phyloP scores from a whole-genome alignment of 2,113 vertebrate genomes.

The Mixornis gularis region DNA sequence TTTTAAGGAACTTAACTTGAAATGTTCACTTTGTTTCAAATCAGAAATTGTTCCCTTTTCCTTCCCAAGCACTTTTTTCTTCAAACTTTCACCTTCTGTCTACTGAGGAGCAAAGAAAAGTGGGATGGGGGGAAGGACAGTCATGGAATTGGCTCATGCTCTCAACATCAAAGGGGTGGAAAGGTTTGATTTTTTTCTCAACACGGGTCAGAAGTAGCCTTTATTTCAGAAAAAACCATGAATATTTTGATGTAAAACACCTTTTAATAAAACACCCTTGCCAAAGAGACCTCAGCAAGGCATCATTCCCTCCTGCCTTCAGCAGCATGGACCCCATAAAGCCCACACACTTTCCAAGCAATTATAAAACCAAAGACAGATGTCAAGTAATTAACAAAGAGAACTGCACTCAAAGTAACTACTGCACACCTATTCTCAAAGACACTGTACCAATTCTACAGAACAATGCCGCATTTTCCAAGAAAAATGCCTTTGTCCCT shows the following conservation, averaged over 20 bases:
- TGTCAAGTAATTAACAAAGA: not conserved
- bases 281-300: not conserved
- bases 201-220: not conserved
- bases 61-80: not conserved
- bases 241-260: not conserved
- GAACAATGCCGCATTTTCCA: not conserved
- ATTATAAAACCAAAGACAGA: not conserved
- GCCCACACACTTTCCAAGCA: not conserved
- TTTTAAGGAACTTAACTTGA: not conserved
- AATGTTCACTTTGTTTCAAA: not conserved
- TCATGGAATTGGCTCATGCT: not conserved
- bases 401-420: not conserved
- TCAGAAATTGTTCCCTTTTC: not conserved
- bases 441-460: not conserved
- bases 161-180: not conserved
- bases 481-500: not conserved
- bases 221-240: not conserved
- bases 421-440: not conserved
- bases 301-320: not conserved
- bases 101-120: not conserved
- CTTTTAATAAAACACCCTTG: not conserved
- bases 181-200: not conserved
- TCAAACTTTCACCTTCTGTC: not conserved
- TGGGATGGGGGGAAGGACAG: accelerated
- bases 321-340: not conserved